Percentiles rank a stretch among this genome's conserved stretches.
These are phyloP conservation scores for Lutraria lutraria DNA, from an alignment of 2,888 invertebrate species.

Conservation along the genomic window DNA sequence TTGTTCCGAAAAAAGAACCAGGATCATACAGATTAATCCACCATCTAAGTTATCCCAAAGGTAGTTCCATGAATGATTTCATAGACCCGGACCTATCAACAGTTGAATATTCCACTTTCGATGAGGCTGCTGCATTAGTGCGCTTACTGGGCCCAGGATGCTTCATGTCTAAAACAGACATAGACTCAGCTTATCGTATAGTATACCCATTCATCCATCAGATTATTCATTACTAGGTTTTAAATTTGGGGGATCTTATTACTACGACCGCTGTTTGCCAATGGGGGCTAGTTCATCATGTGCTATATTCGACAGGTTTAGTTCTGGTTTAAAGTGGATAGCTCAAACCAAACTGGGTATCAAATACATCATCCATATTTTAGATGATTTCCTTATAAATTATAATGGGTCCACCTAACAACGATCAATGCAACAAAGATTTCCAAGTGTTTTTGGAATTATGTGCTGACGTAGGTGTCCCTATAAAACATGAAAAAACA, in stretches of 20 bases:
- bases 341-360: neutral
- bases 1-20: slow-evolving; percentile 56
- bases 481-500: slow-evolving; percentile 49
- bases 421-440: neutral
- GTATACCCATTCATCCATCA: slow-evolving; percentile 57
- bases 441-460: slow-evolving; percentile 21
- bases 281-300: too few species aligned
- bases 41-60: slow-evolving; percentile 57
- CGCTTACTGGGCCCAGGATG: slow-evolving; percentile 15
- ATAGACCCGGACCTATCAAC: slow-evolving; percentile 38
- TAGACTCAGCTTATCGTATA: slow-evolving; percentile 55
- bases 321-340: slow-evolving; percentile 36
- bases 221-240: slow-evolving; percentile 60
- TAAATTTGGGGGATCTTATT: slow-evolving; percentile 42
- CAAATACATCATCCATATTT: too few species aligned
- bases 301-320: slow-evolving; percentile 59
- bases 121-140: slow-evolving; percentile 49
- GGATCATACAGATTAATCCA: slow-evolving; percentile 58
- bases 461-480: slow-evolving; percentile 35
- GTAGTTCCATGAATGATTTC: slow-evolving; percentile 56
- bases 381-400: too few species aligned
- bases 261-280: slow-evolving; percentile 49
- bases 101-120: slow-evolving; percentile 54
- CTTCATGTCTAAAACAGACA: slow-evolving; percentile 58
- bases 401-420: slow-evolving; percentile 25